phyloP scores from a whole-genome alignment of 2,888 invertebrate species.

The Andrena chrysosceles region DNA sequence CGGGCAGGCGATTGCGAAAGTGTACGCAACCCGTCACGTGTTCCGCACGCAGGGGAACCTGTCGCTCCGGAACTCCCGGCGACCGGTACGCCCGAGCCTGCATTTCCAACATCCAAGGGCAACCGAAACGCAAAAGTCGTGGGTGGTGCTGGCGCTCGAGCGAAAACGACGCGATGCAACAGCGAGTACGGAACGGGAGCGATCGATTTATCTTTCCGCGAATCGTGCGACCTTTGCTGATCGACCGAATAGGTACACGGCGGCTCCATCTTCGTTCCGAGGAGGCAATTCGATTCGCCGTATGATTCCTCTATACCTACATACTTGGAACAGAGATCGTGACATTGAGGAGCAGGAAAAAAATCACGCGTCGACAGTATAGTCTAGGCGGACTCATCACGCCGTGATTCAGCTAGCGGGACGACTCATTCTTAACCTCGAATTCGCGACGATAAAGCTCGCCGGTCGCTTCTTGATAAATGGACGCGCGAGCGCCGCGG shows the following conservation, averaged over 20 bases:
- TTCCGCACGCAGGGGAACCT: slow-evolving; percentile 75
- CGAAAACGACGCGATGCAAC: neutral
- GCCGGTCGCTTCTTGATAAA: slow-evolving; percentile 52
- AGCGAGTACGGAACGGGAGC: neutral
- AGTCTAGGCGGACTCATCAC: slow-evolving; percentile 22
- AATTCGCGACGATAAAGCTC: slow-evolving; percentile 58
- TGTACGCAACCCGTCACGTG: slow-evolving; percentile 70
- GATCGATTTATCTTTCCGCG: neutral
- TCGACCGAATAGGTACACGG: slow-evolving; percentile 4
- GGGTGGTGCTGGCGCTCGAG: slow-evolving; percentile 7
- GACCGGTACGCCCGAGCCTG: slow-evolving; percentile 59
- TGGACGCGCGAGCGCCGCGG: slow-evolving; percentile 37
- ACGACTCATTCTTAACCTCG: slow-evolving; percentile 62
- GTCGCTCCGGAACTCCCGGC: slow-evolving; percentile 74
- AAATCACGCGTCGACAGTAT: slow-evolving; percentile 1
- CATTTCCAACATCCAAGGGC: slow-evolving; percentile 66
- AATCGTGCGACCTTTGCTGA: neutral
- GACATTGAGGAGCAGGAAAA: neutral
- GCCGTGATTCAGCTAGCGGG: slow-evolving; percentile 50
- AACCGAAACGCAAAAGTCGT: slow-evolving; percentile 63
- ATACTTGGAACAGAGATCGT: neutral
- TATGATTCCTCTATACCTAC: too few species aligned
- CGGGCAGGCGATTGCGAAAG: slow-evolving; percentile 52
- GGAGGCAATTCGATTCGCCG: too few species aligned
- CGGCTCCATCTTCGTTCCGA: too few species aligned